These are phyloP conservation scores for Sinocyclocheilus grahami DNA, from an alignment of 2,113 vertebrate species.

Conservation along the genomic window DNA sequence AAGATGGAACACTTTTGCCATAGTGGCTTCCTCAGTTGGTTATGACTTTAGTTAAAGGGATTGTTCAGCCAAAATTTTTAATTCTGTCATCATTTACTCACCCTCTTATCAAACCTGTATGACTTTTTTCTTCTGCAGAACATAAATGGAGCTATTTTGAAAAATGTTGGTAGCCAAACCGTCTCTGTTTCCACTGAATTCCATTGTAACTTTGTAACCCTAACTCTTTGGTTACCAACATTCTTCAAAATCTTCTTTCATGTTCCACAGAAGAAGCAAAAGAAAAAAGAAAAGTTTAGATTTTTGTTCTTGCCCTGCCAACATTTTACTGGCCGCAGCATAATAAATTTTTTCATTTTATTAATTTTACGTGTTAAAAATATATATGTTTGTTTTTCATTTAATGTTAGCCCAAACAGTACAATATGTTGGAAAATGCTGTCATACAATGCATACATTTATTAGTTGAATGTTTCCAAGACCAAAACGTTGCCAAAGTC, in stretches of 20 bases:
- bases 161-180: too few species aligned
- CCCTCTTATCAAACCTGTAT: neutral
- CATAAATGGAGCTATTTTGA: too few species aligned
- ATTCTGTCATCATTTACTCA: neutral
- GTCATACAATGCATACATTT: neutral
- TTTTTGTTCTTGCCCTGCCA: neutral
- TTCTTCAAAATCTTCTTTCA: too few species aligned
- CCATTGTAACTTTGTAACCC: too few species aligned
- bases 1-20: neutral
- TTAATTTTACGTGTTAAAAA: neutral
- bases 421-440: neutral
- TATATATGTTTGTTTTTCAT: neutral
- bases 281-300: neutral
- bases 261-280: too few species aligned
- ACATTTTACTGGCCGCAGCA: neutral
- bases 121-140: neutral
- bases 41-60: neutral
- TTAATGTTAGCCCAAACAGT: neutral
- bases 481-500: too few species aligned
- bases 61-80: neutral
- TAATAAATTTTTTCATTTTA: neutral
- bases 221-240: too few species aligned
- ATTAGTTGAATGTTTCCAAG: neutral
- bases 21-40: constrained; percentile 15
- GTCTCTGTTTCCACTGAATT: too few species aligned